A percentile compares a stretch with the other conserved stretches of the same genome.
phyloP scores from a whole-genome alignment of 2,888 invertebrate species.

The Tenthredo mesomela region DNA sequence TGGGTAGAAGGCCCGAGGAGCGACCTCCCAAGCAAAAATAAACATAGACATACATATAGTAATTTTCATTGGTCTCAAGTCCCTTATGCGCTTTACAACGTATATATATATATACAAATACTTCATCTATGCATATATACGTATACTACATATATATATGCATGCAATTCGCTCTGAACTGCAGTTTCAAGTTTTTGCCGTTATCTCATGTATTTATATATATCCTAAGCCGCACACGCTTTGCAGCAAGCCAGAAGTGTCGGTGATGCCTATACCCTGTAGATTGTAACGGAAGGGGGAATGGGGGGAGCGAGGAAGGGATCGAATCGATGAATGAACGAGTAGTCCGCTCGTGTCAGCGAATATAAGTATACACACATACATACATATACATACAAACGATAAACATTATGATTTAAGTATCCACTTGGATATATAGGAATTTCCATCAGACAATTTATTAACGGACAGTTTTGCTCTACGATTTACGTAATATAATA shows the following conservation, averaged over 20 bases:
- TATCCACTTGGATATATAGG: background rate
- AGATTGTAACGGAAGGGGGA: conserved; percentile 26
- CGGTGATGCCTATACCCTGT: conserved; percentile 36
- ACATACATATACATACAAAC: background rate
- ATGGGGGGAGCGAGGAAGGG: background rate
- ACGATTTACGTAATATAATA: conserved; percentile 32
- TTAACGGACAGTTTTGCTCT: background rate
- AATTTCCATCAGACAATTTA: background rate
- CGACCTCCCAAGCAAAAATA: conserved; percentile 15
- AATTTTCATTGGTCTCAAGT: conserved; percentile 15
- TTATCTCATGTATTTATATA: conserved; percentile 26
- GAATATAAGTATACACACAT: background rate
- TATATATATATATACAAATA: too few relatives aligned
- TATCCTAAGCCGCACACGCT: conserved; percentile 13
- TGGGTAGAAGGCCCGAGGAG: background rate
- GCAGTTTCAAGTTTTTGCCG: conserved; percentile 42
- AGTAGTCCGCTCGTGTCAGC: conserved; percentile 46
- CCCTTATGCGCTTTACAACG: background rate
- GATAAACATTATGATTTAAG: conserved; percentile 40
- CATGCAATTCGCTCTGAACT: conserved; percentile 20
- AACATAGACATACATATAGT: background rate
- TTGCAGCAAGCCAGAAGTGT: conserved; percentile 11
- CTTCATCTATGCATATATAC: background rate
- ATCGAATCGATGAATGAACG: conserved; percentile 52
- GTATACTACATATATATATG: background rate